Base-by-base conservation (phyloP, 2,888 invertebrate genomes). In the Campoplex capitator region DNA sequence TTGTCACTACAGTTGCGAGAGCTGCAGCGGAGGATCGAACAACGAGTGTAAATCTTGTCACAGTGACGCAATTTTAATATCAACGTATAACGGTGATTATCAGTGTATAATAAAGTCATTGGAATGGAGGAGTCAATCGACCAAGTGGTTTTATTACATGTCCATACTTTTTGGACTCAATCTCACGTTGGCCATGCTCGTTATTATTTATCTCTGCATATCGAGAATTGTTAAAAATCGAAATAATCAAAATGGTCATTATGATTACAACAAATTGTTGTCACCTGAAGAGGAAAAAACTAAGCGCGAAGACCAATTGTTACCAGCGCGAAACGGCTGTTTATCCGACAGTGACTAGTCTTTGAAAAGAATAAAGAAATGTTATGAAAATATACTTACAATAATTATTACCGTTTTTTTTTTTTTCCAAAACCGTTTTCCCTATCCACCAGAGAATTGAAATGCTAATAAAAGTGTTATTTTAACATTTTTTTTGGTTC, bases 1-100 rank as follows among this genome's bases (percentile, higher is more conserved):
- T 48, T 97, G 97, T 92, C 97, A 97, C 94, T 97, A 97, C 93
- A 96, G 96, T n/a, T 97, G 97, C 93, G 95, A 95, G 83, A 95
- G 95, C 13, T 97, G 97, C 92, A 94, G 95, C 9, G 97, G 97
- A 13, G 96, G 97, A 9, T 95, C 96, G 89, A 96, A 97, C 93
- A 96, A 96, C 91, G 96, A 97, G 91, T 97, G 97, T 93, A 94
- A 95, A 65, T 94, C 95, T 7, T 97, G 97, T 93, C 96, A 96
- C 91, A 95, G 95, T 8, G 97, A 97, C 92, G 96, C 97, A 8
- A 94, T 95, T 88, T 94, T 96, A 4, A 82, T 89, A 3, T 80
- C 89, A 65, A 84, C 85, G 3, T 89, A 88, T 56, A 58, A 80
- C 32, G 87, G 86, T n/a, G 87, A 83, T 28, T 77, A 89, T 23